Conservation (phyloP, 2,888 invertebrate genomes). For the Taenaris catops region DNA sequence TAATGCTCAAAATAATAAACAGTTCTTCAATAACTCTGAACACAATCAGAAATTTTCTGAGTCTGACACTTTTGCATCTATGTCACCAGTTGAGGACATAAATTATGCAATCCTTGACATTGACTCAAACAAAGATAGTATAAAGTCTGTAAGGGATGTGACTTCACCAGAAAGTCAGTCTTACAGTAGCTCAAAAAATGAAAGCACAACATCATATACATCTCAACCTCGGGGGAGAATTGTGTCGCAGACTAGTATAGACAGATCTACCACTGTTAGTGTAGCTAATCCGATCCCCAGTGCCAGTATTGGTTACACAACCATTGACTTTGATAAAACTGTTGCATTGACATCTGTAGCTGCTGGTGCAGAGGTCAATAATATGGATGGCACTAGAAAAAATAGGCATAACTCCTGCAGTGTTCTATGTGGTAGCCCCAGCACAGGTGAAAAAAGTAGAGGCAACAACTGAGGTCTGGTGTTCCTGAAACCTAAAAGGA, state of each 20-base stretch:
- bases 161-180: conserved; percentile 52
- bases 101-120: conserved; percentile 92
- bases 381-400: conserved; percentile 87
- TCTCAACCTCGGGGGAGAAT: conserved; percentile 48
- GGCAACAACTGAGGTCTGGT: conserved; percentile 20
- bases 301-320: conserved; percentile 86
- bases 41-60: conserved; percentile 58
- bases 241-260: conserved; percentile 54
- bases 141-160: conserved; percentile 38
- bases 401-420: conserved; percentile 91
- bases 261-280: conserved; percentile 35
- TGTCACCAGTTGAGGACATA: conserved; percentile 60
- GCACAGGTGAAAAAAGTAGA: conserved; percentile 42
- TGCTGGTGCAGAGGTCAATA: conserved; percentile 81
- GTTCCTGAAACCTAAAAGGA: conserved; percentile 26
- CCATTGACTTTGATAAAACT: conserved; percentile 97
- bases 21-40: conserved; percentile 39
- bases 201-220: conserved; percentile 45
- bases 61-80: conserved; percentile 61
- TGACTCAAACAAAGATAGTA: conserved; percentile 73
- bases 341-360: conserved; percentile 92
- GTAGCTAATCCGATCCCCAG: conserved; percentile 78
- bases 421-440: conserved; percentile 68
- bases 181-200: conserved; percentile 49
- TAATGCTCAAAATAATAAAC: conserved; percentile 43